Base-by-base conservation (phyloP, 2,113 vertebrate species). In the Anthoscopus minutus region DNA sequence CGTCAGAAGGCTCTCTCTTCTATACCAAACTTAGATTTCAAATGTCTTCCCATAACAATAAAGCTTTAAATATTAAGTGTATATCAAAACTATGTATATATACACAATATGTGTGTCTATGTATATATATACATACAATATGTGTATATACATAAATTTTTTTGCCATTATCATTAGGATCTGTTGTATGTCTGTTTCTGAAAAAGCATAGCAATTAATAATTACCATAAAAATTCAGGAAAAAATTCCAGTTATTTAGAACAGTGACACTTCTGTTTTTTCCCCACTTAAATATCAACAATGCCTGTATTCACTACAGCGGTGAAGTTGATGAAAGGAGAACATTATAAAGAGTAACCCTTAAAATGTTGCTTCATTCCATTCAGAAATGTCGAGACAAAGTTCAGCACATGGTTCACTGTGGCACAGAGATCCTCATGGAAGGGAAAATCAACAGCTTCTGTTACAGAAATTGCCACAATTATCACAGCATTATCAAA, bases 151-250 rank as follows among this genome's bases (percentile, higher is more conserved):
- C 77, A 40, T 62, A 35, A 35, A 50, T 44, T 31, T 71, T 84
- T 62, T 48, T 94, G 73, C 57, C 35, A 45, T 40, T 58, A n/a
- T 56, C 2, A 7, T 42, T 58, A 72, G 24, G 62, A 53, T 64
- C 53, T 93, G 15, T 25, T 88, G 53, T 54, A 73, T 33, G 62
- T 27, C n/a, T 40, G 44, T 40, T 94, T 71, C 88, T 93, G 67
- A 91, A 83, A 72, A 95, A 74, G 81, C 89, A 91, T 2, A 96
- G 82, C 45, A 67, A 94, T 92, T 86, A 62, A 83, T 87, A 86
- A 96, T 97, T 96, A 95, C 51, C 90, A 91, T 97, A 97, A 97
- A 95, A 90, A 97, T 97, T 97, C 91, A 92, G 58, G 83, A 90
- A 93, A 95, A 87, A 64, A 96, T 96, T 94, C 88, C 93, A 96